Percentiles rank a stretch among this genome's conserved stretches.
These are phyloP conservation scores for Drosophila tropicalis DNA, from an alignment of 1,140 invertebrate genomes.

Conservation along the genomic window DNA sequence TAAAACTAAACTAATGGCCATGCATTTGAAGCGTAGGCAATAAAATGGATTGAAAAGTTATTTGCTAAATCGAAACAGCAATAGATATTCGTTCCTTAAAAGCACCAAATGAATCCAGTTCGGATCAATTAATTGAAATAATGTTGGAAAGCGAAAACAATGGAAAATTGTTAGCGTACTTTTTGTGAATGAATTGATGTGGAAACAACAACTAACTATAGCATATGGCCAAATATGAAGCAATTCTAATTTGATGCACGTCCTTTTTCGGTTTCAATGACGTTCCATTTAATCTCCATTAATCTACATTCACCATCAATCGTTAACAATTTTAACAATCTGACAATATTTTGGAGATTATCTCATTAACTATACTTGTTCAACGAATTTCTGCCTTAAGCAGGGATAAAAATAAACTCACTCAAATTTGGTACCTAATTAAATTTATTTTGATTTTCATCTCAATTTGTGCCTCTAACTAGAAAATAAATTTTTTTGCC, in stretches of 20 bases:
- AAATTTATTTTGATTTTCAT: no score
- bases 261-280: background rate
- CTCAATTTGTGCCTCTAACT: no score
- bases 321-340: background rate
- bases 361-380: no score
- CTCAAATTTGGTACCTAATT: no score
- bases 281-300: background rate
- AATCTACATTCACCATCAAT: background rate
- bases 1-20: conserved; percentile 56
- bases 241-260: background rate
- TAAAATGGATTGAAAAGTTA: background rate
- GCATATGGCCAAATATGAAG: background rate
- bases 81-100: background rate
- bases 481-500: no score
- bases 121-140: background rate
- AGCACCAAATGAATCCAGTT: background rate
- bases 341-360: no score
- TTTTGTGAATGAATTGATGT: no score
- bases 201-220: no score
- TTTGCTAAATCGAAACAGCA: background rate
- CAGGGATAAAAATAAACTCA: no score
- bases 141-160: no score
- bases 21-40: conserved; percentile 53
- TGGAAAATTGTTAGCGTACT: no score
- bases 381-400: no score